Evolutionary conservation across 2,113 vertebrate species (phyloP).

Genomic region (Progne subis): DNA sequence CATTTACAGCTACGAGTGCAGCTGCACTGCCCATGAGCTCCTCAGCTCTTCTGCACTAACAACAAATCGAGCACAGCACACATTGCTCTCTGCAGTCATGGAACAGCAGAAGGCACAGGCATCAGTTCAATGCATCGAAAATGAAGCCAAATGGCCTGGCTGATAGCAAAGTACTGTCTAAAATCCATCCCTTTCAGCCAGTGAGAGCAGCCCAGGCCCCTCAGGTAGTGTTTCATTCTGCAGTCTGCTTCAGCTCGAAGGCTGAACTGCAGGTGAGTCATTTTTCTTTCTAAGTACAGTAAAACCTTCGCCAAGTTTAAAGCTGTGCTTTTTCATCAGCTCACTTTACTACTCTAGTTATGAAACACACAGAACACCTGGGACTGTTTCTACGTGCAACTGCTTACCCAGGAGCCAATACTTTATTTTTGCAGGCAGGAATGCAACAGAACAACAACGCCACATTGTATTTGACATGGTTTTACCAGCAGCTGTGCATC

Average conservation of each 20-base stretch:
- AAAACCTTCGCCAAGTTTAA: neutral
- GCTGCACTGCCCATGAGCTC: neutral
- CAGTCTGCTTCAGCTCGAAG: neutral
- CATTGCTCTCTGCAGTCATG: fast-evolving
- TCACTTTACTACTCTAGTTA: neutral
- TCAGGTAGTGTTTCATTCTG: fast-evolving
- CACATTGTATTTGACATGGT: neutral
- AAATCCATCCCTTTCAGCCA: neutral
- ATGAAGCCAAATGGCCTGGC: neutral
- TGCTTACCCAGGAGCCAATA: neutral
- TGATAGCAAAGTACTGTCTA: fast-evolving
- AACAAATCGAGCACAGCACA: neutral
- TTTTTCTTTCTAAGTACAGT: neutral
- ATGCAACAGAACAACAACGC: neutral
- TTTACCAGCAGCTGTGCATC: conserved; percentile 91
- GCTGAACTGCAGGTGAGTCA: neutral
- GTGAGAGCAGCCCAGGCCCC: neutral
- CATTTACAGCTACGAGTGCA: fast-evolving
- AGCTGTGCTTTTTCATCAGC: neutral
- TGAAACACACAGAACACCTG: neutral
- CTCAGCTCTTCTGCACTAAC: neutral
- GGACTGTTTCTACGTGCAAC: neutral
- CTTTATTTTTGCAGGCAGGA: neutral
- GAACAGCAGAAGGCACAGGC: neutral
- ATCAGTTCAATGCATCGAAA: fast-evolving